phyloP scores from a whole-genome alignment of 64 coral and sea anemone genomes.

The Exaiptasia diaphana region DNA sequence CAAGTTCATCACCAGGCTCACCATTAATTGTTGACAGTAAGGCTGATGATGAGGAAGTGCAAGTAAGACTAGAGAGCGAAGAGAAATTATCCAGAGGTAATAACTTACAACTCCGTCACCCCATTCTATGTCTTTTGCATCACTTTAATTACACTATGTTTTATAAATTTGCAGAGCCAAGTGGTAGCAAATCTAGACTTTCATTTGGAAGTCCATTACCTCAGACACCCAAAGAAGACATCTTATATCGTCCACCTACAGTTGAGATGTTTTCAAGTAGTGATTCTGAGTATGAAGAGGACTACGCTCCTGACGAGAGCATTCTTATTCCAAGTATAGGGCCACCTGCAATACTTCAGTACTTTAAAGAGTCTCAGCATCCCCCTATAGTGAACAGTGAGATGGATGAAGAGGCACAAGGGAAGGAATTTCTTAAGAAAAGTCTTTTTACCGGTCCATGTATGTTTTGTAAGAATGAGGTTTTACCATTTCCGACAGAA shows the following conservation, averaged over 20 bases:
- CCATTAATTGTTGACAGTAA: too few relatives aligned
- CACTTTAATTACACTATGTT: too few relatives aligned
- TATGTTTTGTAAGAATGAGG: conserved; percentile 82
- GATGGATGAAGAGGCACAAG: background rate
- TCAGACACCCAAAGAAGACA: conserved; percentile 70
- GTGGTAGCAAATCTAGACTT: conserved; percentile 40
- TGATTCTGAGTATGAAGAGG: conserved; percentile 73
- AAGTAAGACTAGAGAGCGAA: background rate
- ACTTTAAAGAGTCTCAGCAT: conserved; percentile 90
- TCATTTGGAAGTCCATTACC: conserved; percentile 49
- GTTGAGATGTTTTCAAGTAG: conserved; percentile 72
- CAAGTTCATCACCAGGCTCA: background rate
- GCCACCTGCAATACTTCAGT: conserved; percentile 90
- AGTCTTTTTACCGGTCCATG: conserved; percentile 75
- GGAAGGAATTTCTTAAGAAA: conserved; percentile 38
- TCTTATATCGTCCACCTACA: conserved; percentile 77
- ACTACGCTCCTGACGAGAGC: conserved; percentile 40
- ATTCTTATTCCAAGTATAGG: conserved; percentile 86
- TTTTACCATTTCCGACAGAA: conserved; percentile 79
- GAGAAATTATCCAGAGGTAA: background rate
- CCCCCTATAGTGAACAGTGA: conserved; percentile 67
- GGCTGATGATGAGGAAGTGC: background rate
- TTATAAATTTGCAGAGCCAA: too few relatives aligned
- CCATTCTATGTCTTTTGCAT: too few relatives aligned
- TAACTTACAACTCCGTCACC: too few relatives aligned